phyloP scores from a whole-genome alignment of 2,888 invertebrate species.

The Lissocephala sabroskyi region DNA sequence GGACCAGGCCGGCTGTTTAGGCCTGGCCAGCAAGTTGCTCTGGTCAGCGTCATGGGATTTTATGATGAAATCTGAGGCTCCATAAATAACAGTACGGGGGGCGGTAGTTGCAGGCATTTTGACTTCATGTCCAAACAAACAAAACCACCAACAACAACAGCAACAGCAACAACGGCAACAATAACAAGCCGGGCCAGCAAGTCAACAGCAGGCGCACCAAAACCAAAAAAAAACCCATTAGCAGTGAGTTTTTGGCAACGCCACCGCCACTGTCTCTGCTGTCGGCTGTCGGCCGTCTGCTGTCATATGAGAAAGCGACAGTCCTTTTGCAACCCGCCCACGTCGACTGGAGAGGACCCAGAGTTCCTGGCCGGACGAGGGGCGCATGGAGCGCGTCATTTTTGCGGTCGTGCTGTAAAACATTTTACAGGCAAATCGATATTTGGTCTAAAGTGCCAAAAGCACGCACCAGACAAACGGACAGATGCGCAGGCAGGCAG shows the following conservation, averaged over 20 bases:
- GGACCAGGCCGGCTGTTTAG: too few relatives aligned
- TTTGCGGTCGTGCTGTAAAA: slow-evolving; percentile 39
- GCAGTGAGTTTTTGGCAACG: slow-evolving; percentile 35
- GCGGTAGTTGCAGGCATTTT: background rate
- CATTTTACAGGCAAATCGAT: slow-evolving; percentile 67
- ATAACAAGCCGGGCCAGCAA: slow-evolving; percentile 5
- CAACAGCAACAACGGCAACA: background rate
- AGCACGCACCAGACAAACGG: slow-evolving; percentile 36
- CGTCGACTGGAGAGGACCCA: too few relatives aligned
- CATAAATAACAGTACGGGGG: slow-evolving; percentile 8
- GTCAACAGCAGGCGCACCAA: background rate
- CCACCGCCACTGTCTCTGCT: slow-evolving; percentile 20
- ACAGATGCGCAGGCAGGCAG: too few relatives aligned
- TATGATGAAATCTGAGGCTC: slow-evolving; percentile 11
- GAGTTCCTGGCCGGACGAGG: too few relatives aligned
- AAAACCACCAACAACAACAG: too few relatives aligned
- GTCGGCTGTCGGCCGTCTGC: too few relatives aligned
- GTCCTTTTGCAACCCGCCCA: too few relatives aligned
- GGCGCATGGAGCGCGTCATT: slow-evolving; percentile 26
- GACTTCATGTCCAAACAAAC: too few relatives aligned
- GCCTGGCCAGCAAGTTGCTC: background rate
- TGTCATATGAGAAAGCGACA: too few relatives aligned
- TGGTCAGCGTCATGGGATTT: background rate
- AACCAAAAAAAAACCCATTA: slow-evolving; percentile 34
- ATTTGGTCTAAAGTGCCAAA: slow-evolving; percentile 65